These are phyloP conservation scores for Lonchura striata DNA, from an alignment of 2,113 vertebrate genomes.

Conservation along the genomic window DNA sequence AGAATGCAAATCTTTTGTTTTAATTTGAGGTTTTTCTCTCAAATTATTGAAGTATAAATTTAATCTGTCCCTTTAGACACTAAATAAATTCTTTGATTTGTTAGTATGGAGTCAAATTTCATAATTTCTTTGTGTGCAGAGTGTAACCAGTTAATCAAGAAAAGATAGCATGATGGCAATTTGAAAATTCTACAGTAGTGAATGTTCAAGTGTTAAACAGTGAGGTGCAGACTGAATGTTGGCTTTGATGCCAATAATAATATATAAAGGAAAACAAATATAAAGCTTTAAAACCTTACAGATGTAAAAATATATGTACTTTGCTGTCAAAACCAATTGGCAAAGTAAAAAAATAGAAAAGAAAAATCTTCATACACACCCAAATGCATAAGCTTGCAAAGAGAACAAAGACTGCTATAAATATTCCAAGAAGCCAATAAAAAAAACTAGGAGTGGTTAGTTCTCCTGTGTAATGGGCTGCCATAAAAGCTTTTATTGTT, in stretches of 20 bases:
- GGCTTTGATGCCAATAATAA: not conserved
- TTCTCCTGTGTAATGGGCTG: constrained; percentile 74
- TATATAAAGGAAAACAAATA: not conserved
- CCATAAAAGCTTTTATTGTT: constrained; percentile 85
- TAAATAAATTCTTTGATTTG: constrained; percentile 4
- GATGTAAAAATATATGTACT: constrained; percentile 21
- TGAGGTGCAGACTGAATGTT: not conserved
- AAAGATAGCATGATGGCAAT: not conserved
- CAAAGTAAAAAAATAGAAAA: not conserved
- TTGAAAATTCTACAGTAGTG: not conserved
- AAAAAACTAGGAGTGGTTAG: constrained; percentile 78
- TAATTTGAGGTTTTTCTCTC: not conserved
- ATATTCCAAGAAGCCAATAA: constrained; percentile 80
- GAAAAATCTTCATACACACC: constrained; percentile 43
- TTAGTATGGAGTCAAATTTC: not conserved
- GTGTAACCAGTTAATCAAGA: constrained; percentile 60
- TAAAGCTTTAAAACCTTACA: constrained; percentile 29
- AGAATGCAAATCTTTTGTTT: not conserved
- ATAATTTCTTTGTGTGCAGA: not conserved
- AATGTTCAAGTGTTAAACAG: constrained; percentile 10
- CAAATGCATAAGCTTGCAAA: constrained; percentile 63
- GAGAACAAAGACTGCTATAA: constrained; percentile 82
- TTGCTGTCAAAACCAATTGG: not conserved
- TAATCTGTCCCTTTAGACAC: not conserved
- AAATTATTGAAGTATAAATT: not conserved